phyloP scores from a whole-genome alignment of 1,140 invertebrate genomes.

The Pachyrhynchus sulphureomaculatus region DNA sequence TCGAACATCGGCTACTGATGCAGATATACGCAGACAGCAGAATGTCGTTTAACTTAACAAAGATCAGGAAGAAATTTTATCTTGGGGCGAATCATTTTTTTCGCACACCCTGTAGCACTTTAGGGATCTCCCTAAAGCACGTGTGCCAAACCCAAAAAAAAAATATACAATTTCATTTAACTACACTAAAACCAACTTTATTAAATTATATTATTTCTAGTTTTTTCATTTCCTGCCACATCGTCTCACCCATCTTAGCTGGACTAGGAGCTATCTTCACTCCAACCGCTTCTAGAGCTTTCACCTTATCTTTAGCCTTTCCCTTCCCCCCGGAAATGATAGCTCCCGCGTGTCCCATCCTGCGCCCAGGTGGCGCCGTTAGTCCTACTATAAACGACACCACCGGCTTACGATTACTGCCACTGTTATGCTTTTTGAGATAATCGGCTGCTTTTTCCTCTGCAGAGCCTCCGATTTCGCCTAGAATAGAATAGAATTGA shows the following conservation, averaged over 20 bases:
- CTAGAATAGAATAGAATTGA: too few relatives aligned
- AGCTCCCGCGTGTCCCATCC: slow-evolving; percentile 98
- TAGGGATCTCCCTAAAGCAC: too few relatives aligned
- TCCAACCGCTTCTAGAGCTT: slow-evolving; percentile 86
- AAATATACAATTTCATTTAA: too few relatives aligned
- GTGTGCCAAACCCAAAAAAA: too few relatives aligned
- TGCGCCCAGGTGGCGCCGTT: slow-evolving; percentile 92
- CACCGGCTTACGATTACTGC: slow-evolving; percentile 89
- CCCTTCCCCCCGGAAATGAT: slow-evolving; percentile 99
- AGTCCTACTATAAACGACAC: slow-evolving; percentile 97
- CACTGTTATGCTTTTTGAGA: slow-evolving; percentile 87
- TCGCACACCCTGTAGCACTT: too few relatives aligned
- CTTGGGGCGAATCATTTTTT: too few relatives aligned
- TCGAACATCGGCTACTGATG: too few relatives aligned
- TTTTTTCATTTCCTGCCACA: slow-evolving; percentile 75
- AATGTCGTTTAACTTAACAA: too few relatives aligned
- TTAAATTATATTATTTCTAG: too few relatives aligned
- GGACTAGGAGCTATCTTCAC: slow-evolving; percentile 94
- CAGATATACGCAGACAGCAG: too few relatives aligned
- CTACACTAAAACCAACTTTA: too few relatives aligned
- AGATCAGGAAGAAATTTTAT: too few relatives aligned
- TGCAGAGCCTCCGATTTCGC: slow-evolving; percentile 96
- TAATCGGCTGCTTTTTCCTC: slow-evolving; percentile 96
- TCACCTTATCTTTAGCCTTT: slow-evolving; percentile 95
- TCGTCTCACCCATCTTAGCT: slow-evolving; percentile 89